Evolutionary conservation across 2,888 invertebrate genomes (phyloP), one percentile per base, ranked within the genome.

Genomic region (Augochlorella aurata): DNA sequence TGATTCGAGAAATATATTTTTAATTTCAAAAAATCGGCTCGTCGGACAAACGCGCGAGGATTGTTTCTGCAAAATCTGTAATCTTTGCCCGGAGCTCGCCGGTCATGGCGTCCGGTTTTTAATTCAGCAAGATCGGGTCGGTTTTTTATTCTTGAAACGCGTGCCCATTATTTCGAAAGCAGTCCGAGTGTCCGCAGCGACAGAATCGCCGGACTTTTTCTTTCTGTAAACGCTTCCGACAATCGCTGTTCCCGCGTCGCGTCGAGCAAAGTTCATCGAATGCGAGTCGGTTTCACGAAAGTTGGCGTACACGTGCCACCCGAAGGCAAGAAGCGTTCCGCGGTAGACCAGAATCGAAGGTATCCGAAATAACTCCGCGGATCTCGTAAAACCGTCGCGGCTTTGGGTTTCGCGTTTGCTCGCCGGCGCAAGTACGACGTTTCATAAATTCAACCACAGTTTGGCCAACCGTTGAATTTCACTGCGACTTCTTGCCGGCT

Each of bases 381-480:
- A 58, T 77, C 75, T 85, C 81, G 77, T 83, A 77, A 86, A 79
- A 84, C 71, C 49, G 50, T 61, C 70, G 21, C 52, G 9, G 38
- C 66, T 63, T 78, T 45, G 65, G 50, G 50, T 77, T 65, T 78
- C 69, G 74, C 49, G 70, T 54, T 47, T 8, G 68, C 49, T 14
- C 49, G 45, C 14, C 29, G 21, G 44, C 52, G 74, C 54, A 49
- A 72, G 65, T 47, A 74, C 49, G 12, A n/a, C 61, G 72, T 85
- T 87, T 85, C 84, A 84, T 61, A 86, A 87, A 83, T 85, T 84
- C 74, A 44, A 81, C 81, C 79, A 78, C 79, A 75, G 76, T 85
- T 86, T 79, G 82, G 83, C 54, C 81, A 82, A 80, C 85, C 69
- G 75, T 74, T 54, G 82, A 74, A 85, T 86, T 88, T 86, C 85